phyloP scores from a whole-genome alignment of 1,140 invertebrate species.

The Sminthurides bifidus region DNA sequence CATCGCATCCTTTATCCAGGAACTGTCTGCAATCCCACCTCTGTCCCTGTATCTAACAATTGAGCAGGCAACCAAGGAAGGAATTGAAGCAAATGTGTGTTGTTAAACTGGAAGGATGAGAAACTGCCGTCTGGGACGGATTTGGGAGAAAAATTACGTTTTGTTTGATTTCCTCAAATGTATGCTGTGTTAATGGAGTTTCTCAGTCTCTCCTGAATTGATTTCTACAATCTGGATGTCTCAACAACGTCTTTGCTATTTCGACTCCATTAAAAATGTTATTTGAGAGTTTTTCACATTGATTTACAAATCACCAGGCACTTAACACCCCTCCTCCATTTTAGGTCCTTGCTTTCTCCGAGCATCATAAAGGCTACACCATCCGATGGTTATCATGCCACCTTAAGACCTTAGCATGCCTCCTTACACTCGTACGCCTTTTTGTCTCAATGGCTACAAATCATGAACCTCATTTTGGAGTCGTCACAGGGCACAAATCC shows the following conservation, averaged over 20 bases:
- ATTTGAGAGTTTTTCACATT: slow-evolving; percentile 32
- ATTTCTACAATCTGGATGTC: slow-evolving; percentile 28
- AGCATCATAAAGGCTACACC: no score
- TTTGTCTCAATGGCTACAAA: no score
- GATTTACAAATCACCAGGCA: slow-evolving; percentile 31
- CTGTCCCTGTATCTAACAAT: no score
- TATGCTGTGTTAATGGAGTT: slow-evolving; percentile 33
- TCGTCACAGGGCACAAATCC: no score
- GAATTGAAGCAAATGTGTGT: not conserved
- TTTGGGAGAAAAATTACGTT: slow-evolving; percentile 30
- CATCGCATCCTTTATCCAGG: no score
- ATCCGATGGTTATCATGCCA: no score
- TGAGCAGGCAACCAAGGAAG: slow-evolving; percentile 4
- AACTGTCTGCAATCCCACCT: no score
- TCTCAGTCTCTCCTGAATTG: slow-evolving; percentile 30
- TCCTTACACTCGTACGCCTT: no score
- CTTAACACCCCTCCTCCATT: slow-evolving; percentile 3
- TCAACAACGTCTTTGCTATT: slow-evolving; percentile 28
- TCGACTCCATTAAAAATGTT: slow-evolving; percentile 32
- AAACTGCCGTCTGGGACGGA: slow-evolving; percentile 27
- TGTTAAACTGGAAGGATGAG: slow-evolving; percentile 8
- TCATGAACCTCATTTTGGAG: no score
- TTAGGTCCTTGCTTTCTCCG: no score
- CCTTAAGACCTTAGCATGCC: no score
- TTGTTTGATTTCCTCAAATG: slow-evolving; percentile 32